Evolutionary conservation across 1,140 invertebrate genomes (phyloP), one percentile per base, ranked within the genome.

Genomic region (Papilio aristodemus): DNA sequence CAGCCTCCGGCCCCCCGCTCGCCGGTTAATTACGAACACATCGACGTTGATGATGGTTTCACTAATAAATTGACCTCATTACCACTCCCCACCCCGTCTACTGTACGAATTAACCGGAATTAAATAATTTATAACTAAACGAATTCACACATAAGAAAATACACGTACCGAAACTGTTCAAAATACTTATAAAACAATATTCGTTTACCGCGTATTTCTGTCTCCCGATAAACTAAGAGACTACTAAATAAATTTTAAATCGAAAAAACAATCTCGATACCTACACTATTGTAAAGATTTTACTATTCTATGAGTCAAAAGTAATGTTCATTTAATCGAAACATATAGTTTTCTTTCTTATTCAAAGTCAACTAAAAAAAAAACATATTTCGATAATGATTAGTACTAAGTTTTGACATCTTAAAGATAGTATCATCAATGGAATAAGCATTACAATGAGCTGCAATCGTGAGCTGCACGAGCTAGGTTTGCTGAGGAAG

Each of bases 1-100:
- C 7, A 10, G 8, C 0, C 43, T 17, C 14, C 1, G n/a, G 7
- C 8, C 17, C 19, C 17, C 46, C 67, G n/a, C 78, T 80, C 78
- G 76, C 84, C 85, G 70, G 74, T 83, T 85, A 85, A 88, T 89
- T 85, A 87, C 69, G 76, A 83, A 84, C 84, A 85, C 82, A 90
- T 87, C 85, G 81, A 81, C 78, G 76, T 71, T 80, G 78, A 83
- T 88, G 71, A 84, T 79, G 63, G 69, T 69, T 66, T 62, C 68
- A 41, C 32, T 68, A 67, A 74, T 70, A 74, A 57, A 67, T 58
- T 66, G 59, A 63, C 59, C n/a, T 71, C 43, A 57, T 46, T 67
- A 14, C 11, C 46, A n/a, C 25, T 10, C 19, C 27, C 27, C 27
- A 6, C 22, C 11, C 46, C 19, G 19, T 19, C 9, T 22, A 39